Percentiles rank a stretch among this genome's conserved stretches.
phyloP scores from a whole-genome alignment of 2,113 vertebrate species.

The Vimba vimba region DNA sequence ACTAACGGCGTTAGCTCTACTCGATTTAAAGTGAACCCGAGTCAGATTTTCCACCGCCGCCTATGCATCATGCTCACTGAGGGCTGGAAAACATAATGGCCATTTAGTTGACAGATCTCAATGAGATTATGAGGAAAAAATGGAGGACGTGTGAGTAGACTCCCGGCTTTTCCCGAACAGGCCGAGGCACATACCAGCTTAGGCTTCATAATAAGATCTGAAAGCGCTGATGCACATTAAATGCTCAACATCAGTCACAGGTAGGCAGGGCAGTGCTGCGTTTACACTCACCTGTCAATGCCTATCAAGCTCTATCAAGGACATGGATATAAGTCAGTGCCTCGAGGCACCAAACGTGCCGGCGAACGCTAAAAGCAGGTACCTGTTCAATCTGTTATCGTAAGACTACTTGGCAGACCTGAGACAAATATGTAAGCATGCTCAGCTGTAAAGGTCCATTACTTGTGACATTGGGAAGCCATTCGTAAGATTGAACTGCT shows the following conservation, averaged over 20 bases:
- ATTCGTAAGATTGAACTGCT: slow-evolving; percentile 50
- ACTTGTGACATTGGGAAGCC: slow-evolving; percentile 42
- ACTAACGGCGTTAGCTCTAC: slow-evolving; percentile 19
- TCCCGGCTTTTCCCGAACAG: slow-evolving; percentile 36
- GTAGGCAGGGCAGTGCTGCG: slow-evolving; percentile 32
- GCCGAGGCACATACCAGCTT: slow-evolving; percentile 12
- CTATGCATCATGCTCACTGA: slow-evolving; percentile 41
- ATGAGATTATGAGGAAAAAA: slow-evolving; percentile 39
- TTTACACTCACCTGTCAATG: slow-evolving; percentile 45
- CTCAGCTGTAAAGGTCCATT: slow-evolving; percentile 41
- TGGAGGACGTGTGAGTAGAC: slow-evolving; percentile 3
- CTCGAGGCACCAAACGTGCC: slow-evolving; percentile 2
- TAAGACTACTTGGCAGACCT: slow-evolving; percentile 45
- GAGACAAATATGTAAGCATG: slow-evolving; percentile 49
- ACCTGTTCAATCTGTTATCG: slow-evolving; percentile 46
- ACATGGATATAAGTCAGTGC: slow-evolving; percentile 47
- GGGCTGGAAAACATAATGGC: slow-evolving; percentile 24
- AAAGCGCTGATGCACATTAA: slow-evolving; percentile 55
- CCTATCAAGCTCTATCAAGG: slow-evolving; percentile 53
- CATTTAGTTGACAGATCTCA: slow-evolving; percentile 32
- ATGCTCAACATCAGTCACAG: slow-evolving; percentile 50
- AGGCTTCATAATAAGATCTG: slow-evolving; percentile 42
- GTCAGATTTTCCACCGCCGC: slow-evolving; percentile 10
- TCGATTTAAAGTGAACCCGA: slow-evolving; percentile 20
- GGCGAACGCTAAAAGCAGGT: slow-evolving; percentile 33